Percentiles rank a stretch among this genome's conserved stretches.
phyloP scores from a whole-genome alignment of 2,888 invertebrate species.

The Volucella inflata region DNA sequence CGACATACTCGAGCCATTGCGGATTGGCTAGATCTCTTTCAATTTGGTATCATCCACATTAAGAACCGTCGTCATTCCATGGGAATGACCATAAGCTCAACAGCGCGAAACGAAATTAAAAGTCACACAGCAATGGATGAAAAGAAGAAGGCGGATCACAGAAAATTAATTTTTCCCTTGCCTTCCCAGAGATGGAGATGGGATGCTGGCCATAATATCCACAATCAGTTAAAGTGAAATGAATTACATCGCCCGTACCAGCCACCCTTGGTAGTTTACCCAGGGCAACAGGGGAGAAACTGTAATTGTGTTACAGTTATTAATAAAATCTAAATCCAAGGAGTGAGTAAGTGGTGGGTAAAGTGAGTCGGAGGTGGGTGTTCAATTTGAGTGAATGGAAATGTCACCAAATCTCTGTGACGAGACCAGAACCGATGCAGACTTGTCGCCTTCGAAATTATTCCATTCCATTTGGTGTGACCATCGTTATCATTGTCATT shows the following conservation, averaged over 20 bases:
- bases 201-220: conserved; percentile 15
- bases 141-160: conserved; percentile 41
- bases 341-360: background rate
- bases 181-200: background rate
- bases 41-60: conserved; percentile 59
- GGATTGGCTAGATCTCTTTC: conserved; percentile 57
- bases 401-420: conserved; percentile 58
- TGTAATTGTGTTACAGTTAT: conserved; percentile 70
- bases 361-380: no score
- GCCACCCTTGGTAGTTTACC: background rate
- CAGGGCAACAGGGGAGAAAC: background rate
- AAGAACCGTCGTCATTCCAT: conserved; percentile 25
- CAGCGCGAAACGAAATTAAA: conserved; percentile 71
- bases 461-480: conserved; percentile 71
- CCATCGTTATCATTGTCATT: conserved; percentile 74
- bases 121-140: conserved; percentile 58
- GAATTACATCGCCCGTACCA: conserved; percentile 34
- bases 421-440: conserved; percentile 41
- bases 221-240: conserved; percentile 66
- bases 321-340: conserved; percentile 68
- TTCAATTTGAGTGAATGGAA: conserved; percentile 53
- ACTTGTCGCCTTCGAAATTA: conserved; percentile 72
- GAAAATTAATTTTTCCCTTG: conserved; percentile 65
- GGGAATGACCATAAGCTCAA: conserved; percentile 49
- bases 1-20: conserved; percentile 49